Evolutionary conservation across 37 sponge, comb jelly and placozoan genomes (phyloP), one percentile per base, ranked within the genome.

Genomic region (Lycopodina hypogea): DNA sequence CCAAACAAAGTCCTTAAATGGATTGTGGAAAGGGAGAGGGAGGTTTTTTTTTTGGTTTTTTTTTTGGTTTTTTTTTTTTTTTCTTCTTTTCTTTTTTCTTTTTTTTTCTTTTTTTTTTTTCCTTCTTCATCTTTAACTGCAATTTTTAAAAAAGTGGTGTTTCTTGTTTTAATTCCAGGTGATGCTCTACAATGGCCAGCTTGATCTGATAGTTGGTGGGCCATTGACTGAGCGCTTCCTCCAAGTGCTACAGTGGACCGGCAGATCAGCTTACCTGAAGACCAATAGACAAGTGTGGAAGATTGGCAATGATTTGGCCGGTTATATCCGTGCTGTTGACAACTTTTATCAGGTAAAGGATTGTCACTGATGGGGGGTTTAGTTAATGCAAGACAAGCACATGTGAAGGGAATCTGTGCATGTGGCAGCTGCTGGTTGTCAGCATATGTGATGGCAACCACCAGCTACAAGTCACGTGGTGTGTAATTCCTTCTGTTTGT

Each of bases 161-260:
- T n/a, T n/a, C n/a, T n/a, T 67, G 68, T 37, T 8, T 37, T 45
- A 39, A 6, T 48, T 26, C 22, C 59, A 91, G 92, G 84, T 85
- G 2, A 67, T 95, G 50, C 72, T 95, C 56, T 95, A 92, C 75
- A 95, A 92, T 77, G 96, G 96, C 6, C 90, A 95, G 74, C 50
- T 95, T 61, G 96, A 95, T 50, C 68, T 95, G 36, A 92, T 95
- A 67, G 96, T 95, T 34, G 96, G 91, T 50, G 84, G 67, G 1
- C 90, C 94, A 14, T 68, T 93, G 63, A 90, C 90, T 0, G 88
- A 89, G 58, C 56, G 70, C 53, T 84, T 81, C 55, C 74, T 91
- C 24, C 81, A 73, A 63, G 73, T 81, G 38, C 75, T 95, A 34
- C 30, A 83, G 21, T 95, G 96, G 96, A 73, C 83, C n/a, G 93